phyloP scores from a whole-genome alignment of 2,797 vertebrate genomes.

The Halcyon chelicuti region DNA sequence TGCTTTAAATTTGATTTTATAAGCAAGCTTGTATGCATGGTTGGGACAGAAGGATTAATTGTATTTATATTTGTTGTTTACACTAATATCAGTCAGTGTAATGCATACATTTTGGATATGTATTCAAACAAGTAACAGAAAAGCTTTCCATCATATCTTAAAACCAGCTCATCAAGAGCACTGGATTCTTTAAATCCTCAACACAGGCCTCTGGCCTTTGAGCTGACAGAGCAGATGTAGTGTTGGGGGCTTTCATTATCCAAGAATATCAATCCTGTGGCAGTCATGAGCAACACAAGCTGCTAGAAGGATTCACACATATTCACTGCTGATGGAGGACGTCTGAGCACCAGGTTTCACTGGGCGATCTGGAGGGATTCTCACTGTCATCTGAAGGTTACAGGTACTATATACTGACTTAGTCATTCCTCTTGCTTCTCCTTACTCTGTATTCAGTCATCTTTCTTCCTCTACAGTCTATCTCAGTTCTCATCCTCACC shows the following conservation, averaged over 20 bases:
- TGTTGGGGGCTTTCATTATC: not conserved
- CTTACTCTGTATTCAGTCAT: not conserved
- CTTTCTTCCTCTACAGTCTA: not conserved
- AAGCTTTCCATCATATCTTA: not conserved
- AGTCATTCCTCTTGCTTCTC: fast-evolving
- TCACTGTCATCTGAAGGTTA: not conserved
- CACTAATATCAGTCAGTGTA: not conserved
- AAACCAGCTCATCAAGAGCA: not conserved
- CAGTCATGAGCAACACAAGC: not conserved
- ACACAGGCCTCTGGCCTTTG: not conserved
- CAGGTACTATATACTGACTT: not conserved
- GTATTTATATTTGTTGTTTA: not conserved
- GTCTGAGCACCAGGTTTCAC: not conserved
- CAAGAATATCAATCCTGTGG: fast-evolving
- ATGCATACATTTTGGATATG: not conserved
- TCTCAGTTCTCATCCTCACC: not conserved
- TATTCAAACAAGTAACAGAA: not conserved
- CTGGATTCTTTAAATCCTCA: not conserved
- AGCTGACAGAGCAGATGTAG: not conserved
- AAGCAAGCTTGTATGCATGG: not conserved
- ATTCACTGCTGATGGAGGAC: not conserved
- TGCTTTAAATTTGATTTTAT: not conserved
- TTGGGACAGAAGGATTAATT: not conserved
- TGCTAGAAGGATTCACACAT: not conserved
- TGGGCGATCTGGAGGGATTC: not conserved